Conservation (phyloP, 2,113 vertebrate species). For the Psophia crepitans region DNA sequence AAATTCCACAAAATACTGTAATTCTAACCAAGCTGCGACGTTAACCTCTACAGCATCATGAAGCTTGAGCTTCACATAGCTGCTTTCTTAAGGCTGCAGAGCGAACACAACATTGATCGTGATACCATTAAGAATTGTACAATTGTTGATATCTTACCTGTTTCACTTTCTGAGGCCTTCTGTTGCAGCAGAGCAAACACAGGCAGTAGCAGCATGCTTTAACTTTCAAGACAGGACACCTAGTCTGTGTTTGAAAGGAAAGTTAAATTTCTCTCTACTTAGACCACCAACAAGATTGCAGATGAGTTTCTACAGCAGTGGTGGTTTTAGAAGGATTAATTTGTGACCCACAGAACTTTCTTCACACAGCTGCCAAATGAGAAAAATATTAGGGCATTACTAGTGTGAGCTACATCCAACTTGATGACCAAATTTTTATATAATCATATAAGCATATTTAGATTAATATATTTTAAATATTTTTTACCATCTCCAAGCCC, state of each 20-base stretch:
- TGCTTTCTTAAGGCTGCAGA: background rate
- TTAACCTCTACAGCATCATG: background rate
- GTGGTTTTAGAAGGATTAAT: background rate
- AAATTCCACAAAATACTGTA: conserved; percentile 13
- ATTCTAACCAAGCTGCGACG: background rate
- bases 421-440: background rate
- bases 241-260: background rate
- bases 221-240: background rate
- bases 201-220: background rate
- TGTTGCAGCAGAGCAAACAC: background rate
- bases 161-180: background rate
- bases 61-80: background rate
- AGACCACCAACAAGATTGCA: background rate
- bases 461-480: background rate
- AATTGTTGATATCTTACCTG: background rate
- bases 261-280: background rate
- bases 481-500: background rate
- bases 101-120: background rate
- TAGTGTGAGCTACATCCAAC: background rate
- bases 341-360: background rate
- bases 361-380: background rate
- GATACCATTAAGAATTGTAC: background rate
- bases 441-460: background rate
- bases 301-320: background rate
- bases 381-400: background rate